Conservation (phyloP, 2,797 vertebrate species). For the Champsocephalus esox region DNA sequence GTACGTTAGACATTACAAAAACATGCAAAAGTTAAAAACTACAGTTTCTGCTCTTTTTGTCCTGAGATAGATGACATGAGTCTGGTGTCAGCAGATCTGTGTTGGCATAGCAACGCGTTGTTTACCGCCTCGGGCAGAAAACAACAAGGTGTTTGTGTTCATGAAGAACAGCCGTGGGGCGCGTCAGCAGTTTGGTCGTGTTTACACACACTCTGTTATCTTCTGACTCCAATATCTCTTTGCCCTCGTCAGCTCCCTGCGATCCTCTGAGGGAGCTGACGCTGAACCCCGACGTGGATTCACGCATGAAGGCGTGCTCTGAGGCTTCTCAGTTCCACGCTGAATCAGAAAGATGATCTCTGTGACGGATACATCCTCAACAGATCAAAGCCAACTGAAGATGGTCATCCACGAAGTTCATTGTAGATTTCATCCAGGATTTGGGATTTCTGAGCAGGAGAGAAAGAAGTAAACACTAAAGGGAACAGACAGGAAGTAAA, state of each 20-base stretch:
- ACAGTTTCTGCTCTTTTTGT: no score
- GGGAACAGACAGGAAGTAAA: no score
- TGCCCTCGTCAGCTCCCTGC: constrained; percentile 24
- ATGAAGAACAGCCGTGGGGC: not conserved
- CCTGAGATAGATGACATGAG: not conserved
- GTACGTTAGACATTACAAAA: no score
- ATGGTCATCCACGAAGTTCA: no score
- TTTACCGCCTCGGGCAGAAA: constrained; percentile 34
- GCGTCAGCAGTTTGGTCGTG: not conserved
- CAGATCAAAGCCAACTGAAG: no score
- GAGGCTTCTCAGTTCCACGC: not conserved
- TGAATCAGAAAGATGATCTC: not conserved
- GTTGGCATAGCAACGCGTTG: constrained; percentile 33
- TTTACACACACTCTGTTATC: constrained; percentile 20
- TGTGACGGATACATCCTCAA: not conserved
- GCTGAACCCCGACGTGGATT: not conserved
- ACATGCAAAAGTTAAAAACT: no score
- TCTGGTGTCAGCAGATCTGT: constrained; percentile 27
- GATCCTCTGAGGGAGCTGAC: constrained; percentile 33
- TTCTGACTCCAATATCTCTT: no score
- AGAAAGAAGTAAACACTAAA: no score
- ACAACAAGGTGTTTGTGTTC: constrained; percentile 29
- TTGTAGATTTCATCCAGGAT: no score
- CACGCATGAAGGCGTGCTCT: no score
- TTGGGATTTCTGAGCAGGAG: no score